Conservation (phyloP, 1,140 invertebrate genomes). For the Caenorhabditis remanei region DNA sequence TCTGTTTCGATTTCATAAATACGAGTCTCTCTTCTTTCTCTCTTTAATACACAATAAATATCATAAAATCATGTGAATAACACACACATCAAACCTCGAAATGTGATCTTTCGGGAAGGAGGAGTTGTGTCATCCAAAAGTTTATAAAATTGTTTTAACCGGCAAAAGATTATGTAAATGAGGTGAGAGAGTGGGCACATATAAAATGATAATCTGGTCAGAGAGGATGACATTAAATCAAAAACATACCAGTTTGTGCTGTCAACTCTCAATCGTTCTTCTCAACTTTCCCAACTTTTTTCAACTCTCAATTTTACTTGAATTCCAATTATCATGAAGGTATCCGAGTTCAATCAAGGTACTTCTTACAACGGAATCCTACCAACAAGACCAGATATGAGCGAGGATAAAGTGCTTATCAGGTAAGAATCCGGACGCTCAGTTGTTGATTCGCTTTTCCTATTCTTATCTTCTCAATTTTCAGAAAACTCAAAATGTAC, state of each 20-base stretch:
- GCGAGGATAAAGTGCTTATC: slow-evolving; percentile 37
- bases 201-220: slow-evolving; percentile 37
- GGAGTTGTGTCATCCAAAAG: not conserved
- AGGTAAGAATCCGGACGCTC: not conserved
- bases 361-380: slow-evolving; percentile 34
- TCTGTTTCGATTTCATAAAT: not conserved
- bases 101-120: not conserved
- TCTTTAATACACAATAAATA: not conserved
- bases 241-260: slow-evolving; percentile 18
- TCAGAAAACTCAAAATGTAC: slow-evolving; percentile 42
- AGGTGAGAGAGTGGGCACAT: not conserved
- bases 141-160: not conserved
- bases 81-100: slow-evolving; percentile 28
- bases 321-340: slow-evolving; percentile 12
- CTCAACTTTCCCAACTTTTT: not conserved
- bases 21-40: slow-evolving; percentile 30
- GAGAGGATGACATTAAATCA: not conserved
- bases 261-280: not conserved
- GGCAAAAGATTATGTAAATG: slow-evolving; percentile 8
- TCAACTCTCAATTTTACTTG: not conserved
- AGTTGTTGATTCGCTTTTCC: not conserved
- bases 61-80: slow-evolving; percentile 39
- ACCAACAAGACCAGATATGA: slow-evolving; percentile 37
- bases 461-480: not conserved
- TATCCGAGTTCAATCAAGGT: slow-evolving; percentile 22